Evolutionary conservation across 1,140 invertebrate genomes (phyloP).

Genomic region (Tetramorium alpestre): DNA sequence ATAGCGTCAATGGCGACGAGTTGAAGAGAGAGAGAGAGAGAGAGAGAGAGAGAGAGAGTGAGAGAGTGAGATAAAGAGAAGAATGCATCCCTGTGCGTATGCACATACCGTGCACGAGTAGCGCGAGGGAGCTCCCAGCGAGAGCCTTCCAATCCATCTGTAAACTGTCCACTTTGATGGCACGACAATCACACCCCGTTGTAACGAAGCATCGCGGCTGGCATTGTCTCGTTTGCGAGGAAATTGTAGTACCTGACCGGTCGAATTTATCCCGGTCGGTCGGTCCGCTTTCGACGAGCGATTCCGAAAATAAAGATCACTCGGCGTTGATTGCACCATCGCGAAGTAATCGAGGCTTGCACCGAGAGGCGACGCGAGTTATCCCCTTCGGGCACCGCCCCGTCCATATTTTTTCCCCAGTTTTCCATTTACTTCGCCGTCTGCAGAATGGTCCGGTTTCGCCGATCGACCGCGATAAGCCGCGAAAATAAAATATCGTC

Average conservation of each 20-base stretch:
- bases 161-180: conserved; percentile 85
- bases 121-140: conserved; percentile 55
- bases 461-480: conserved; percentile 62
- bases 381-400: not conserved
- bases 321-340: conserved; percentile 81
- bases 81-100: conserved; percentile 58
- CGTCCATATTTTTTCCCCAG: not conserved
- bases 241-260: conserved; percentile 80
- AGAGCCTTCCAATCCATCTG: conserved; percentile 81
- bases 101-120: conserved; percentile 60
- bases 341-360: conserved; percentile 73
- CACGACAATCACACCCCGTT: conserved; percentile 84
- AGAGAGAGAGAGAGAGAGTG: not conserved
- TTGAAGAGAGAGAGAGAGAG: conserved; percentile 7
- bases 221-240: conserved; percentile 81
- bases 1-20: conserved; percentile 38
- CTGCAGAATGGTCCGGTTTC: not conserved
- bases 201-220: conserved; percentile 79
- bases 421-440: conserved; percentile 58
- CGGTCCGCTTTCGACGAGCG: conserved; percentile 41
- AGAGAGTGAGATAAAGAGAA: not conserved
- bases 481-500: conserved; percentile 60
- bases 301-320: conserved; percentile 82
- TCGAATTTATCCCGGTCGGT: conserved; percentile 75
- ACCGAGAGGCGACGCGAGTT: conserved; percentile 51